These are phyloP conservation scores for Chaetorhynchus papuensis DNA, from an alignment of 2,113 vertebrate species.

Conservation along the genomic window DNA sequence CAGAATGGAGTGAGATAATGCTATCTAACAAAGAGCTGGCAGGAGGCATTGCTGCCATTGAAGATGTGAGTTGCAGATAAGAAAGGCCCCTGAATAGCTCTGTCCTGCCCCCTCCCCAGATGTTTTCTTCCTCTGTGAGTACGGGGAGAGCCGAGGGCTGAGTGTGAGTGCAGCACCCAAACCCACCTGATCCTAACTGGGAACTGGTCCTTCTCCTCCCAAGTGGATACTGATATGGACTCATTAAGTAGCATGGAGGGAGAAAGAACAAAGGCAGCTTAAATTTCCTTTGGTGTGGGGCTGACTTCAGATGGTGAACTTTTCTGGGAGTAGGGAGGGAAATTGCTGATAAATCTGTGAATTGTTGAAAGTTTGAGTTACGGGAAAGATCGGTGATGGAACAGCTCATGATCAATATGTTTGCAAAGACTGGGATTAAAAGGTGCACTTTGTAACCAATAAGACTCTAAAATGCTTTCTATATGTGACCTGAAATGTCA, in stretches of 20 bases:
- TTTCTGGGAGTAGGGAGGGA: not conserved
- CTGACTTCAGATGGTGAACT: not conserved
- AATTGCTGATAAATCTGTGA: not conserved
- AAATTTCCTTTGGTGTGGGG: not conserved
- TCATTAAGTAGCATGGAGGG: not conserved
- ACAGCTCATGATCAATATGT: not conserved
- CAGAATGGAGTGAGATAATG: not conserved
- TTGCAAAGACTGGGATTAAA: not conserved
- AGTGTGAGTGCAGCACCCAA: not conserved
- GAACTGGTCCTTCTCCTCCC: not conserved
- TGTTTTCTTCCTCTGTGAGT: not conserved
- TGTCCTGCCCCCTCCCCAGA: not conserved
- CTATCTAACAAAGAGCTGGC: not conserved
- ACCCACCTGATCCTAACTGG: not conserved
- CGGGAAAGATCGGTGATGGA: fast-evolving
- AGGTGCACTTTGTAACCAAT: not conserved
- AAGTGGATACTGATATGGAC: not conserved
- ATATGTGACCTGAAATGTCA: not conserved
- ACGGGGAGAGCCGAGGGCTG: not conserved
- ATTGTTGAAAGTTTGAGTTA: not conserved
- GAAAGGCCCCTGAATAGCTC: not conserved
- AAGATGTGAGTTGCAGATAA: not conserved
- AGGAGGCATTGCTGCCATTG: not conserved
- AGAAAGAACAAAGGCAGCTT: not conserved
- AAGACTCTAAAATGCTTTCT: not conserved